These are phyloP conservation scores for Scomber scombrus DNA, from an alignment of 2,113 vertebrate genomes.

Conservation along the genomic window DNA sequence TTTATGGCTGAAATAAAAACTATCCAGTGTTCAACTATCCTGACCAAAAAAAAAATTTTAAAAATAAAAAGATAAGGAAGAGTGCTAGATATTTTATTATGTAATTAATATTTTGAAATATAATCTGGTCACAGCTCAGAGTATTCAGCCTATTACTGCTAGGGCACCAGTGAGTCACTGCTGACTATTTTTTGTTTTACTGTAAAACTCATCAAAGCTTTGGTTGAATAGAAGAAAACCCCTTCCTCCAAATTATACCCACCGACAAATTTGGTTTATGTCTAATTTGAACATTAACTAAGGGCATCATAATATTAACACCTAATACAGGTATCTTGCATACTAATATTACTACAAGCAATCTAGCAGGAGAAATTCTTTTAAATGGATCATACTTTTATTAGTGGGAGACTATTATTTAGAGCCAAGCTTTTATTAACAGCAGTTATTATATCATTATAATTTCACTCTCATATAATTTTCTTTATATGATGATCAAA, in stretches of 20 bases:
- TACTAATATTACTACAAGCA: slow-evolving; percentile 9
- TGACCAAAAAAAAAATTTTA: slow-evolving; percentile 36
- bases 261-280: slow-evolving; percentile 8
- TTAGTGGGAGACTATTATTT: slow-evolving; percentile 8
- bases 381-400: slow-evolving; percentile 16
- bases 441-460: neutral
- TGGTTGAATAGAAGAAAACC: slow-evolving; percentile 10
- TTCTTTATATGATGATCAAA: slow-evolving; percentile 13
- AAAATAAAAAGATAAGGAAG: neutral
- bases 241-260: slow-evolving; percentile 3
- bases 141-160: neutral
- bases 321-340: slow-evolving; percentile 6
- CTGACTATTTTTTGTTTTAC: slow-evolving; percentile 23
- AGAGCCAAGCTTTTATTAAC: neutral
- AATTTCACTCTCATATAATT: slow-evolving; percentile 13
- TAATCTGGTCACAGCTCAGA: slow-evolving; percentile 22
- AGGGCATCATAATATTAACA: neutral
- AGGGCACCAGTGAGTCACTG: neutral
- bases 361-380: slow-evolving; percentile 1
- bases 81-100: slow-evolving; percentile 29
- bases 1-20: slow-evolving; percentile 53
- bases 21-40: slow-evolving; percentile 29
- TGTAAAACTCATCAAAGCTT: slow-evolving; percentile 13
- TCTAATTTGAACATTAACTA: neutral
- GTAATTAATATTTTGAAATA: slow-evolving; percentile 39